Conservation (phyloP, 2,797 vertebrate species). For the Microctenopoma lineatum region DNA sequence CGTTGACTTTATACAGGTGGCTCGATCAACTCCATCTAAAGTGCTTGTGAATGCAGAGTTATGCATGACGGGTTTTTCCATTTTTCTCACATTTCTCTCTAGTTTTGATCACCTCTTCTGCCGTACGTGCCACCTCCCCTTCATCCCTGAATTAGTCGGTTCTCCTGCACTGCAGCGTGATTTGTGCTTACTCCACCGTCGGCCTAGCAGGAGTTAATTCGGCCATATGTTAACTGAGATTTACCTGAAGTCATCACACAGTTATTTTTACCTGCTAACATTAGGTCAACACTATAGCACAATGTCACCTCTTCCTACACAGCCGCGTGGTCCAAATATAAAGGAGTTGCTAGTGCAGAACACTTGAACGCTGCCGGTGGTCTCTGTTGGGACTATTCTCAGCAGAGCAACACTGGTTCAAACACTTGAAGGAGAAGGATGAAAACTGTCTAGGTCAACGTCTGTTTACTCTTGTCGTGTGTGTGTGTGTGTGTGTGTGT, state of each 20-base stretch:
- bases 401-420: neutral
- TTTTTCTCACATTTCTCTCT: neutral
- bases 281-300: neutral
- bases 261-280: neutral
- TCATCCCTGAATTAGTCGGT: no score
- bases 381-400: neutral
- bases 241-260: neutral
- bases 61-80: constrained; percentile 1
- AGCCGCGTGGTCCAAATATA: neutral
- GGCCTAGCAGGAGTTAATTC: neutral
- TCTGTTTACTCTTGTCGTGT: neutral
- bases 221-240: neutral
- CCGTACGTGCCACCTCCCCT: no score
- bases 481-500: no score
- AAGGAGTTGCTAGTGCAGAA: neutral
- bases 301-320: neutral
- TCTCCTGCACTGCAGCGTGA: neutral
- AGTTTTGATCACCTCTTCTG: neutral
- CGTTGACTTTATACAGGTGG: constrained; percentile 37
- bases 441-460: neutral
- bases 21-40: constrained; percentile 28
- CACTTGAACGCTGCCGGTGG: no score
- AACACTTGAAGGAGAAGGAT: neutral
- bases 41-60: constrained; percentile 27
- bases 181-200: neutral